Base-by-base conservation (phyloP, 2,113 vertebrate genomes). In the Cinclus mexicanus region DNA sequence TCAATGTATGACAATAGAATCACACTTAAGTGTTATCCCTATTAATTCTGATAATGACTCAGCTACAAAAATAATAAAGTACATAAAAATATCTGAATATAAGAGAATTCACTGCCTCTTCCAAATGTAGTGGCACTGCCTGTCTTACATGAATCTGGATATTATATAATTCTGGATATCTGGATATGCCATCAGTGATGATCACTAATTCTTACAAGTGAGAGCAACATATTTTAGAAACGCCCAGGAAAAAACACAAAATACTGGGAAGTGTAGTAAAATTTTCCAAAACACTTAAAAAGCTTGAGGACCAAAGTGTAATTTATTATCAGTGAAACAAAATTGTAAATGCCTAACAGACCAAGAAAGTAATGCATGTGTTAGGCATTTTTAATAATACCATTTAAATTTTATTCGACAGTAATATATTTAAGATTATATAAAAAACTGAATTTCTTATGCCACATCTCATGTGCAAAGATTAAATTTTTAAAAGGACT, bases 401-500 rank as follows among this genome's bases (percentile, higher is more conserved):
- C 6, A 87, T 88, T 88, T 92, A 88, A 64, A 72, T 90, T 90
- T 94, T 85, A 93, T 83, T 80, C 89, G n/a, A 61, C 7, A 65
- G 50, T 29, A 92, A 69, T 74, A 70, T n/a, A 68, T 89, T 80
- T 86, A 77, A 65, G 50, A 59, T 74, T 37, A 80, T 41, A 72
- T 13, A 24, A 93, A 92, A 88, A 56, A 0, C 6, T 37, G 15
- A 68, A 68, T 50, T 89, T 85, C 68, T 94, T n/a, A 57, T 61
- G 31, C 12, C 39, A 63, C 23, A 78, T 53, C 31, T 86, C 4
- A 2, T 2, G 1, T 69, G 46, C 55, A 65, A 90, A 83, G 76
- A 89, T 74, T 69, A 69, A 77, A 89, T 42, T 55, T 21, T 50
- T 56, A 19, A 80, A 63, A 47, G 39, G 17, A 37, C 16, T 68